phyloP scores from a whole-genome alignment of 2,888 invertebrate genomes.

The Magallana nippona region DNA sequence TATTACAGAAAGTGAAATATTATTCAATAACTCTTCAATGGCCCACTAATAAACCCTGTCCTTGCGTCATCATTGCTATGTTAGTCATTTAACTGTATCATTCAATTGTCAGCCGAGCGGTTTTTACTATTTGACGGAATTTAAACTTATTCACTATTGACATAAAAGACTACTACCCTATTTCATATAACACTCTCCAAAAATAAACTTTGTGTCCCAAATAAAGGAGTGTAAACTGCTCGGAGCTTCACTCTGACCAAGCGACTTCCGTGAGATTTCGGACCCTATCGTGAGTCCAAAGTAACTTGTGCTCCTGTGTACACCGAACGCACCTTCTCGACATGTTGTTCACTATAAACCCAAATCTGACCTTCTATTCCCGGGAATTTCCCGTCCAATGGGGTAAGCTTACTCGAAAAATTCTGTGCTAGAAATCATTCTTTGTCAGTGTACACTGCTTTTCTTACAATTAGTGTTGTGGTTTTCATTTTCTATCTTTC shows the following conservation, averaged over 20 bases:
- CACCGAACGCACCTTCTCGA: background rate
- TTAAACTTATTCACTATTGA: conserved; percentile 15
- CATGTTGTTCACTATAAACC: conserved; percentile 9
- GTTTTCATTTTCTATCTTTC: too few relatives aligned
- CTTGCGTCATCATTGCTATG: background rate
- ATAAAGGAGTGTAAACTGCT: background rate
- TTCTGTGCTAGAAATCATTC: background rate
- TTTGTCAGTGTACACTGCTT: too few relatives aligned
- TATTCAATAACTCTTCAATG: conserved; percentile 9
- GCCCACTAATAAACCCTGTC: background rate
- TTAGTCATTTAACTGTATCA: background rate
- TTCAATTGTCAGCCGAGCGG: background rate
- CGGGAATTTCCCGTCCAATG: background rate
- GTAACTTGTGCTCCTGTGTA: background rate
- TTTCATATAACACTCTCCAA: conserved; percentile 6
- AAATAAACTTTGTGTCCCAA: background rate
- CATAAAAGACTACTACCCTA: conserved; percentile 11
- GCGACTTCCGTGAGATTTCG: background rate
- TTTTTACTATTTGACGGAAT: conserved; percentile 5
- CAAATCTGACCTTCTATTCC: background rate
- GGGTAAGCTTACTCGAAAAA: background rate
- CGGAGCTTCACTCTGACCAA: background rate
- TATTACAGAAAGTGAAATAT: conserved; percentile 14
- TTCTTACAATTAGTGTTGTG: too few relatives aligned
- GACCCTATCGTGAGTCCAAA: background rate